Conservation (phyloP, 2,113 vertebrate species). For the Ochotona princeps region DNA sequence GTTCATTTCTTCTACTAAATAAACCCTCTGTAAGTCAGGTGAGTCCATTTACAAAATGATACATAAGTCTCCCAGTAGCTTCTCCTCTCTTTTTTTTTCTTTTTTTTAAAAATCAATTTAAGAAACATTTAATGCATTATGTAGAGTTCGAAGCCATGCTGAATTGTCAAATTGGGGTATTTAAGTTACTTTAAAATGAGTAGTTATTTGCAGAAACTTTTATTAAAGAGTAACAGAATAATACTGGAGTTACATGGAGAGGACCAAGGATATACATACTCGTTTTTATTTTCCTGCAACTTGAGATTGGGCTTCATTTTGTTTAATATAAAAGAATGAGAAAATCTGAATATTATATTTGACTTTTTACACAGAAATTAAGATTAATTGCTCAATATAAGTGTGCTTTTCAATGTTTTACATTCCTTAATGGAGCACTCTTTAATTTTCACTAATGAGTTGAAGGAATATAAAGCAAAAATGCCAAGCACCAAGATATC, state of each 20-base stretch:
- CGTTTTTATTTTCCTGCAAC: conserved; percentile 3
- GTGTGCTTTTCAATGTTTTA: conserved; percentile 10
- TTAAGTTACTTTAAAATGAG: conserved; percentile 55
- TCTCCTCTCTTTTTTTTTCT: neutral
- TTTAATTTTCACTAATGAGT: conserved; percentile 44
- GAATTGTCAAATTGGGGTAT: conserved; percentile 19
- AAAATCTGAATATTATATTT: conserved; percentile 30
- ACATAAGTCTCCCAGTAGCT: neutral
- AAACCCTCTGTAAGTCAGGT: neutral
- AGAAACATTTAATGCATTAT: conserved; percentile 42
- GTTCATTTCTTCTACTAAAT: neutral
- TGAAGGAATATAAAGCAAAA: neutral
- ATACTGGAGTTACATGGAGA: conserved; percentile 1
- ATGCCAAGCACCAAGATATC: neutral
- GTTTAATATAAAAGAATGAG: conserved; percentile 42
- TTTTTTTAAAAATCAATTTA: neutral
- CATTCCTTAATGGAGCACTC: neutral
- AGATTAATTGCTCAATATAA: conserved; percentile 17
- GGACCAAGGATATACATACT: conserved; percentile 20
- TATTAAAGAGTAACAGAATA: neutral
- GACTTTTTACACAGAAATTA: conserved; percentile 47
- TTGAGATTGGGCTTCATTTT: conserved; percentile 40
- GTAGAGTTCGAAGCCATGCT: neutral
- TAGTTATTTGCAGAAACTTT: conserved; percentile 47
- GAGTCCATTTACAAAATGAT: neutral